These are phyloP conservation scores for Leucophenga varia DNA, from an alignment of 1,140 invertebrate species.

Conservation along the genomic window DNA sequence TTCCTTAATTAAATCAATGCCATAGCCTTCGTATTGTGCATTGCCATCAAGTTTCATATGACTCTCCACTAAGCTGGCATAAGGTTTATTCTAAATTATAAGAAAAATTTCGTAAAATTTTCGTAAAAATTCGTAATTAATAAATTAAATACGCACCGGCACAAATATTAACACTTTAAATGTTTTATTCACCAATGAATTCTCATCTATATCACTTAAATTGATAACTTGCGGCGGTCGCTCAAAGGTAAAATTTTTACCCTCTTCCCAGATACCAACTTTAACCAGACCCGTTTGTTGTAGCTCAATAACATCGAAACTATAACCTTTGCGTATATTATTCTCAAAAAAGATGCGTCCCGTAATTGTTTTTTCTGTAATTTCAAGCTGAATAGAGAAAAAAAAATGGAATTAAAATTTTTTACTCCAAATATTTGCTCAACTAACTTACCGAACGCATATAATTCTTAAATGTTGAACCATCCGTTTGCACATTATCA, in stretches of 20 bases:
- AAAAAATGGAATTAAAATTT: too few relatives aligned
- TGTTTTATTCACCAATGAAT: conserved; percentile 74
- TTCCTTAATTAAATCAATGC: conserved; percentile 77
- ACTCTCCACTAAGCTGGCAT: conserved; percentile 80
- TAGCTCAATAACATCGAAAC: conserved; percentile 77
- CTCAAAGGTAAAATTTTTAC: conserved; percentile 42
- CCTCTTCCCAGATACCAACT: conserved; percentile 73
- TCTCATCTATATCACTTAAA: conserved; percentile 52
- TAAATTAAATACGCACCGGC: conserved; percentile 59
- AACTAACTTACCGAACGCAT: conserved; percentile 61
- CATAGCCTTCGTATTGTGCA: conserved; percentile 78
- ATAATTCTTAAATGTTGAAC: conserved; percentile 80
- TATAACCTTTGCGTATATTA: conserved; percentile 77
- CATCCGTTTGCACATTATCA: conserved; percentile 56
- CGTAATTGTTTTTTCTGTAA: conserved; percentile 64
- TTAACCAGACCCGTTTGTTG: conserved; percentile 65
- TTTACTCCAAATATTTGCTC: not conserved
- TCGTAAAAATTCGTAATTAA: too few relatives aligned
- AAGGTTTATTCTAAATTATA: conserved; percentile 70
- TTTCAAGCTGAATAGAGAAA: conserved; percentile 38
- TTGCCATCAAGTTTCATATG: conserved; percentile 70
- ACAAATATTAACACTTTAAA: conserved; percentile 82
- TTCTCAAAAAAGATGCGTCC: conserved; percentile 82
- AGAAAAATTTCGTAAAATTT: not conserved
- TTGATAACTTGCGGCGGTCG: conserved; percentile 23